Base-by-base conservation (phyloP, 2,888 invertebrate species). In the Clistopyga incitator region DNA sequence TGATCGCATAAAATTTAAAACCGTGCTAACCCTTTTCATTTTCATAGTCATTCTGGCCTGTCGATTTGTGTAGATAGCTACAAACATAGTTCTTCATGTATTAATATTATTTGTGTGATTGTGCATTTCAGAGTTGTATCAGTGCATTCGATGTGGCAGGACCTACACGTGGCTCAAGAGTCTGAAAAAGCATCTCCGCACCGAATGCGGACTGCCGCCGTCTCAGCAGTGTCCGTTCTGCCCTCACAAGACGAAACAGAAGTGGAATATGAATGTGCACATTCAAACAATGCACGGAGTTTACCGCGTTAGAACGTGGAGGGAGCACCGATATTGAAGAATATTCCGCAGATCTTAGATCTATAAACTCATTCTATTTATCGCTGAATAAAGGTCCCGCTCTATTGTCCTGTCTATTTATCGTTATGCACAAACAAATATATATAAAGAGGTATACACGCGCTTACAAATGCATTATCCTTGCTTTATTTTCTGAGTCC, bases 131-230 rank as follows among this genome's bases (percentile, higher is more conserved):
- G 87, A 25, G n/a, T 20, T 6, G 6, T 47, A 79, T 68, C 70
- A 80, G 0, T 86, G 87, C n/a, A 56, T 47, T 25, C 79, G 59
- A 45, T 95, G 95, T 86, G 91, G 92, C 25, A 94, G 94, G 88
- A 90, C 90, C 59, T 95, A 95, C 89, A 94, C 94, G 54, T 94
- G 94, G 88, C 94, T 94, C 88, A 94, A 94, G 88, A 94, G 94
- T 87, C 90, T 95, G 67, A 93, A 93, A 59, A 92, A 95, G 10
- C 95, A 95, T 87, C 87, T 94, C 82, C 93, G 94, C 67, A 94
- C 93, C 85, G 94, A 95, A 87, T 95, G 95, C 86, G 94, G 94
- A 56, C 92, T 94, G 18, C 91, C 91, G 81, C 94, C 94, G 6
- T 93, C 93, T 56, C 94, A 94, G 86, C 91, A 92, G 76, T 95